A percentile compares a stretch with the other conserved stretches of the same genome.
Conservation (phyloP, 2,113 vertebrate genomes). For the Xenopus laevis region DNA sequence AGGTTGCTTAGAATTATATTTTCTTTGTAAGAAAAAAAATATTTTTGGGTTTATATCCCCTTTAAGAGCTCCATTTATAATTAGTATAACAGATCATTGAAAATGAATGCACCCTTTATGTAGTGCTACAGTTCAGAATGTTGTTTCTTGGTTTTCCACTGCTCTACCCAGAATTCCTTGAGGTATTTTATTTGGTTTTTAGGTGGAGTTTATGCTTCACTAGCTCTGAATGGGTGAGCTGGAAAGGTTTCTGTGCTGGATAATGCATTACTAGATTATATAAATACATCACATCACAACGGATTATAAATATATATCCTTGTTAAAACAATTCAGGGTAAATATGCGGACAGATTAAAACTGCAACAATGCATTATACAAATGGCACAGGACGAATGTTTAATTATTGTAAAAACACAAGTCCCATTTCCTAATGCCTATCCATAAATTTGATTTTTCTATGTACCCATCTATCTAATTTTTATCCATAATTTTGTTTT, state of each 20-base stretch:
- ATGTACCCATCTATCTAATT: background rate
- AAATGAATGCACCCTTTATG: too few species aligned
- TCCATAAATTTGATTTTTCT: background rate
- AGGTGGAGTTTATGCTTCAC: slow-evolving; percentile 1
- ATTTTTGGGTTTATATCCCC: too few species aligned
- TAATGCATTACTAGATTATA: slow-evolving; percentile 34
- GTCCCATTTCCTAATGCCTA: slow-evolving; percentile 15
- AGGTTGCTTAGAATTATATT: too few species aligned
- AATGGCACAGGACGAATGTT: slow-evolving; percentile 24
- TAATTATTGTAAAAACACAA: slow-evolving; percentile 38
- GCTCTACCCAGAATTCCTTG: slow-evolving; percentile 10
- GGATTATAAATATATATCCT: slow-evolving; percentile 32
- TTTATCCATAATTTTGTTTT: background rate
- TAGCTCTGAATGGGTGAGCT: background rate
- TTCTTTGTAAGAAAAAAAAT: too few species aligned
- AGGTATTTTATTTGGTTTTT: slow-evolving; percentile 1
- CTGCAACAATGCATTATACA: slow-evolving; percentile 24
- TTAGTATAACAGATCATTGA: too few species aligned
- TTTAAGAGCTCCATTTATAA: too few species aligned
- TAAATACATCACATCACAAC: slow-evolving; percentile 18
- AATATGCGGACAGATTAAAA: slow-evolving; percentile 29
- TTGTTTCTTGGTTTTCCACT: background rate
- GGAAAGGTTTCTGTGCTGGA: slow-evolving; percentile 1
- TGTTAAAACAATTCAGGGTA: slow-evolving; percentile 3
- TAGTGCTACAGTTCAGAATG: background rate